Evolutionary conservation across 2,888 invertebrate genomes (phyloP).

Genomic region (Mesochorus sp.): DNA sequence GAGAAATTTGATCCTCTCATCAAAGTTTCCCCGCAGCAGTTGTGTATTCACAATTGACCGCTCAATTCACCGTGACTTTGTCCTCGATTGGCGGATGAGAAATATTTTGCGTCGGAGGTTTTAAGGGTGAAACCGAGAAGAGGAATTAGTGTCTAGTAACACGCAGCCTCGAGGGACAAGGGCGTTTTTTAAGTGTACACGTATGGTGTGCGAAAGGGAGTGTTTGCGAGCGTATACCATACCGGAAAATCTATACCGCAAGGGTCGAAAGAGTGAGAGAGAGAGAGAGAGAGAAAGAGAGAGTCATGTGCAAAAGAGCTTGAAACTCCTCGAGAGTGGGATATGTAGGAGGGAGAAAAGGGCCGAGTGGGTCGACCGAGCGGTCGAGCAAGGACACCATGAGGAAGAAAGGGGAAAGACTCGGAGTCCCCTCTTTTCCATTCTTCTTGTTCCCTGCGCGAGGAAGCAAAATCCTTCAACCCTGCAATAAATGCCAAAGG

Average conservation of each 20-base stretch:
- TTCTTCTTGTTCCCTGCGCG: neutral
- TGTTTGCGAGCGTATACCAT: constrained; percentile 10
- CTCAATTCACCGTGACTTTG: neutral
- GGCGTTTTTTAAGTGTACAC: constrained; percentile 41
- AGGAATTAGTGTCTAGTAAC: constrained; percentile 32
- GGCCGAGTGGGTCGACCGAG: constrained; percentile 54
- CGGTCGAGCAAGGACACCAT: constrained; percentile 20
- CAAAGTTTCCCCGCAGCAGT: no score
- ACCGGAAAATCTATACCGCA: constrained; percentile 58
- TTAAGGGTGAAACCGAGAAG: constrained; percentile 42
- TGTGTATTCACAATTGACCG: constrained; percentile 32
- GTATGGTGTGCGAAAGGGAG: neutral
- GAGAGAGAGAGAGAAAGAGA: no score
- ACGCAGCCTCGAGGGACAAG: constrained; percentile 30
- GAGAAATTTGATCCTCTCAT: constrained; percentile 4
- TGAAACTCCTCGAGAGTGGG: no score
- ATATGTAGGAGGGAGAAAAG: neutral
- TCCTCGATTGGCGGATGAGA: constrained; percentile 32
- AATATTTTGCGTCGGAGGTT: constrained; percentile 40
- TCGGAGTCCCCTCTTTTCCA: constrained; percentile 17
- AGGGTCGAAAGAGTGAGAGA: constrained; percentile 22
- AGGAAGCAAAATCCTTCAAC: constrained; percentile 48
- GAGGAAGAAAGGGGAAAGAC: constrained; percentile 42
- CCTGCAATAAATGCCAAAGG: constrained; percentile 13
- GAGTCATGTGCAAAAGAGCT: no score